phyloP scores from a whole-genome alignment of 2,888 invertebrate genomes.

The Drosophila silvestris region DNA sequence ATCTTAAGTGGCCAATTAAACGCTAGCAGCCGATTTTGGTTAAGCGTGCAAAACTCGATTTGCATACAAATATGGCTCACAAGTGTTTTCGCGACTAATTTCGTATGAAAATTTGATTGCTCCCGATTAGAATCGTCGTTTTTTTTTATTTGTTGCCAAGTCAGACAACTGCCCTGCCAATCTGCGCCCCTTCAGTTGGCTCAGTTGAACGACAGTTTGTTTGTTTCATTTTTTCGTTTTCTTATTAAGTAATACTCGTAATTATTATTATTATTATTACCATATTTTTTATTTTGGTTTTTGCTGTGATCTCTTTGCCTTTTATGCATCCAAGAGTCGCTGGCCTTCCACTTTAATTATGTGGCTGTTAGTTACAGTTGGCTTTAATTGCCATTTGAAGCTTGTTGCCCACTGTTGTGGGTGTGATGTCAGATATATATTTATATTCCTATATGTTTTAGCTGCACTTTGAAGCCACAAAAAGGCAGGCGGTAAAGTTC shows the following conservation, averaged over 20 bases:
- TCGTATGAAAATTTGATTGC: constrained; percentile 80
- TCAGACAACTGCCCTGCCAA: constrained; percentile 4
- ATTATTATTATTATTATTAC: constrained; percentile 45
- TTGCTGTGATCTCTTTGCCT: constrained; percentile 11
- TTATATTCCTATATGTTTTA: neutral
- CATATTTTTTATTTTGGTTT: constrained; percentile 1
- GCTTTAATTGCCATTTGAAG: constrained; percentile 60
- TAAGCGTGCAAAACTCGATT: constrained; percentile 47
- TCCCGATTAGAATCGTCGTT: constrained; percentile 77
- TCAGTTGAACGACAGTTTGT: constrained; percentile 12
- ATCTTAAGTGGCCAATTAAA: constrained; percentile 71
- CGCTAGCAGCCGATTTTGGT: constrained; percentile 69
- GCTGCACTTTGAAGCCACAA: constrained; percentile 4
- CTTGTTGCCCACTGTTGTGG: constrained; percentile 37
- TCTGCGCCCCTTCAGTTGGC: neutral
- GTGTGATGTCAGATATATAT: constrained; percentile 32
- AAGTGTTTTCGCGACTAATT: constrained; percentile 77
- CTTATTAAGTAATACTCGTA: constrained; percentile 61
- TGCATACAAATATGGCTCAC: constrained; percentile 78
- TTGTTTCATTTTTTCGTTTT: constrained; percentile 17
- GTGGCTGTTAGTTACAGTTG: constrained; percentile 49
- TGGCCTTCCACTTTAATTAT: constrained; percentile 57
- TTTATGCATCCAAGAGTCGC: constrained; percentile 39
- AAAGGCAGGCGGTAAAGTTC: constrained; percentile 23
- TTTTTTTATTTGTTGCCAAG: constrained; percentile 20